Evolutionary conservation across 30 jellyfish, hydroid and myxozoan species (phyloP), one percentile per base, ranked within the genome.

Genomic region (Sanderia malayensis): DNA sequence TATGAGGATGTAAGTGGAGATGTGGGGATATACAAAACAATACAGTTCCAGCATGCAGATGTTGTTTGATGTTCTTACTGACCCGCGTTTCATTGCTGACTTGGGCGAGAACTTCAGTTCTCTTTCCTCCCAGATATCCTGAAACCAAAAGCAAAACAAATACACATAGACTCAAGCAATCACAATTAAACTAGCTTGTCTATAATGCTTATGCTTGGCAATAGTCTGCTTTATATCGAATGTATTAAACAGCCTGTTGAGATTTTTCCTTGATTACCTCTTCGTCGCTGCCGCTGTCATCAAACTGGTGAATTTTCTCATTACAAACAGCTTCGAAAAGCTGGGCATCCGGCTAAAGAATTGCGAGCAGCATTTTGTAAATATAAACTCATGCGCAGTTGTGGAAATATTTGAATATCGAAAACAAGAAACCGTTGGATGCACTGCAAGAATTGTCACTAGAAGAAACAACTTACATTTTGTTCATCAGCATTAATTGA

Each of bases 111-210:
- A 89, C 9, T 89, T 62, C 67, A 89, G 32, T 41, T 89, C 95
- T 57, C 79, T 89, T 68, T 89, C 97, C 53, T 89, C 95, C 97
- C 97, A 89, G 20, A 89, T 75, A 70, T 89, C 97, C 97, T 89
- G 58, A 64, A 82, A 59, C n/a, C n/a, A n/a, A n/a, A n/a, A n/a
- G 61, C 6, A 76, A 64, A 72, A 13, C 26, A 41, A 8, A 41
- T 18, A 30, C 18, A 11, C 24, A 28, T 17, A 61, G 17, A 31
- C 11, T 25, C 24, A 23, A 64, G 76, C 60, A 64, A 31, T 28
- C n/a, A n/a, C n/a, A n/a, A n/a, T n/a, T n/a, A n/a, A n/a, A n/a
- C n/a, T n/a, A n/a, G n/a, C n/a, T n/a, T n/a, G n/a, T n/a, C n/a
- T n/a, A n/a, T n/a, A n/a, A n/a, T n/a, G n/a, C n/a, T n/a, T n/a